Evolutionary conservation across 2,797 vertebrate genomes (phyloP).

Genomic region (Acrossocheilus fasciatus): DNA sequence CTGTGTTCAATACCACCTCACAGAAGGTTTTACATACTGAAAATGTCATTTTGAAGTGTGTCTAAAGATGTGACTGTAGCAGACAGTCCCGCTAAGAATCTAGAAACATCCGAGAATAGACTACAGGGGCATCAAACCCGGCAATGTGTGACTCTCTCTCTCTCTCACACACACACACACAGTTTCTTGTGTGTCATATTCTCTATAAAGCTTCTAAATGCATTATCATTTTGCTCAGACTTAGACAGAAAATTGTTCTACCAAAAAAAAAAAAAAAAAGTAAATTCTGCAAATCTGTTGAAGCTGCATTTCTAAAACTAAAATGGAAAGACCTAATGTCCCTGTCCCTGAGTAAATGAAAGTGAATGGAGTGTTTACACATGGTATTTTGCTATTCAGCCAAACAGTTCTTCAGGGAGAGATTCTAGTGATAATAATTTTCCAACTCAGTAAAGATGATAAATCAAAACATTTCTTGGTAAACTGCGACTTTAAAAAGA

Average conservation of each 20-base stretch:
- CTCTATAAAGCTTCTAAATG: neutral
- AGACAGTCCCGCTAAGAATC: conserved; percentile 6
- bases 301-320: neutral
- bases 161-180: neutral
- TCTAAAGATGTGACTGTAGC: conserved; percentile 4
- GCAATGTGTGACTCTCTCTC: neutral
- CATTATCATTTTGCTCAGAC: neutral
- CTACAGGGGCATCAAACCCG: neutral
- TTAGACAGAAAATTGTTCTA: neutral
- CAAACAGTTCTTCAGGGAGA: neutral
- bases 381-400: neutral
- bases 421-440: neutral
- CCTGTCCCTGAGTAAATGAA: conserved; percentile 1
- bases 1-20: neutral
- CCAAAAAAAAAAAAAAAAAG: neutral
- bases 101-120: conserved; percentile 27
- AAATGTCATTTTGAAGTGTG: conserved; percentile 25
- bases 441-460: conserved; percentile 9
- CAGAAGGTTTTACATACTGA: conserved; percentile 20
- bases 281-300: neutral
- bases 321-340: conserved; percentile 13
- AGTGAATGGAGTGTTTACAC: conserved; percentile 12
- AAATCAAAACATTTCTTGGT: neutral
- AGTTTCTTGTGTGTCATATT: conserved; percentile 3
- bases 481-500: conserved; percentile 14